phyloP scores from a whole-genome alignment of 2,113 vertebrate genomes.

The rabbit (Oryctolagus cuniculus) region mOryCun1.1 NC_091439.1:98334001-98334500 shows the following conservation, averaged over 20 bases:
- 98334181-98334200: background rate
- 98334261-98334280: background rate
- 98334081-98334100: background rate
- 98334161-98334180: background rate
- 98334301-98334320: background rate
- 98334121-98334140: background rate
- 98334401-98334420: background rate
- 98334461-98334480: slow-evolving; percentile 3
- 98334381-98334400: background rate
- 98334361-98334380: background rate
- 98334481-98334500: background rate
- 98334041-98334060: background rate
- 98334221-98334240: background rate
- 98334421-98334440: background rate
- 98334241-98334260: background rate
- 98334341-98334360: background rate
- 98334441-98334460: background rate
- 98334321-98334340: background rate
- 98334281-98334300: background rate
- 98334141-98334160: background rate
- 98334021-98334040: background rate
- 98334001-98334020: background rate
- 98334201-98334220: background rate
- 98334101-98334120: background rate
- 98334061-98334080: background rate